Base-by-base conservation (phyloP, 2,113 vertebrate species). In the Hylia prasina region DNA sequence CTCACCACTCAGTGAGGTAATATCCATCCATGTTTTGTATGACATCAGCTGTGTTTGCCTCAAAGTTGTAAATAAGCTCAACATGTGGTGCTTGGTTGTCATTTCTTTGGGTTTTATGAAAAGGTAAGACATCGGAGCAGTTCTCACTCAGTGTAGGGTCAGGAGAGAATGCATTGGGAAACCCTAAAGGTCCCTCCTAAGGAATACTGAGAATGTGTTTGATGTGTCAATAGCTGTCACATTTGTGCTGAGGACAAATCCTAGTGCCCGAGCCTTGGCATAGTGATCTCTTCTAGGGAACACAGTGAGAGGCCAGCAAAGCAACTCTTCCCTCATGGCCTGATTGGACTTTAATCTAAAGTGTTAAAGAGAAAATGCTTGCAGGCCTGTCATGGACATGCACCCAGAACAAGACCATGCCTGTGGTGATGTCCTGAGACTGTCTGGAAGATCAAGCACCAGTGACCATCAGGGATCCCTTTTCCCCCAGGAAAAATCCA, bases 241-340 rank as follows among this genome's bases (percentile, higher is more conserved):
- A 30, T 42, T 56, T 53, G 30, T 66, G 45, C 63, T 82, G 54
- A 94, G 69, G 56, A 75, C 63, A 33, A 61, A 28, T 61, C 58
- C 54, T 70, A 7, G 42, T 1, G 1, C 63, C 19, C 0, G 0
- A 35, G 30, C 57, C 39, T 69, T 1, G 3, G 78, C 11, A 3
- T 0, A 0, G 17, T 60, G 69, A 11, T 40, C 10, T 80, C 13
- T 40, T 11, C 30, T 66, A n/a, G 60, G 42, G 33, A 77, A 5
- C 1, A 33, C 58, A 50, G 30, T 30, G 56, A 87, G 66, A 77
- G 63, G 33, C 25, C 28, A 65, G 45, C 40, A 79, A 91, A 95
- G 47, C 84, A 58, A 35, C 12, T 89, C 39, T 24, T 81, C 37
- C 22, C 15, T 65, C 42, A 9, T 1, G 4, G 45, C 50, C n/a